These are phyloP conservation scores for Oeneis ivallda DNA, from an alignment of 2,888 invertebrate genomes.

Conservation along the genomic window DNA sequence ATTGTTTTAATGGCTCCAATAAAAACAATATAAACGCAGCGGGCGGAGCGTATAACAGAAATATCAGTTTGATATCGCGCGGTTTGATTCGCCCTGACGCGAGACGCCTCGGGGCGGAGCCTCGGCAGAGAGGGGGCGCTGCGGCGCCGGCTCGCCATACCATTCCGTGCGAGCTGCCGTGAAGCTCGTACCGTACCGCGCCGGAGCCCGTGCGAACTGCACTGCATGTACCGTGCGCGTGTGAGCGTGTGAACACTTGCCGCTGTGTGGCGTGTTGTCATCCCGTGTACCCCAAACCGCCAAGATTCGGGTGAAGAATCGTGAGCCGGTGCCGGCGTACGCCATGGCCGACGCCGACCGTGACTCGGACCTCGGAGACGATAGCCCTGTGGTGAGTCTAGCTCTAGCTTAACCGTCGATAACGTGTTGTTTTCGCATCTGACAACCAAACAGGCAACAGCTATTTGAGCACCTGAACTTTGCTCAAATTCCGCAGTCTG, in stretches of 20 bases:
- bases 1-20: slow-evolving; percentile 75
- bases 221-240: slow-evolving; percentile 62
- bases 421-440: slow-evolving; percentile 4
- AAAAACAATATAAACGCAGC: slow-evolving; percentile 74
- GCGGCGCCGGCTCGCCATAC: slow-evolving; percentile 56
- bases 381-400: slow-evolving; percentile 86
- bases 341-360: slow-evolving; percentile 87
- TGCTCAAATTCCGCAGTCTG: too few relatives aligned
- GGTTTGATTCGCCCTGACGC: slow-evolving; percentile 76
- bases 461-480: neutral
- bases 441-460: neutral
- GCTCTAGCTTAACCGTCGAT: slow-evolving; percentile 7
- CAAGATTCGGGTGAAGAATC: slow-evolving; percentile 95
- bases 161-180: slow-evolving; percentile 62
- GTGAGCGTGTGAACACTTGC: slow-evolving; percentile 62
- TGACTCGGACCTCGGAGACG: slow-evolving; percentile 89
- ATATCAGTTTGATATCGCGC: slow-evolving; percentile 79
- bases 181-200: slow-evolving; percentile 53
- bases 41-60: slow-evolving; percentile 73
- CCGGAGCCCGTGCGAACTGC: slow-evolving; percentile 32
- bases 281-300: slow-evolving; percentile 68
- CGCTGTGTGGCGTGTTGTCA: slow-evolving; percentile 55
- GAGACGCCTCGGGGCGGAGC: slow-evolving; percentile 76
- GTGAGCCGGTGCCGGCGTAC: slow-evolving; percentile 93
- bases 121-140: slow-evolving; percentile 57